Evolutionary conservation across 2,797 vertebrate genomes (phyloP).

Genomic region (Lepilemur septentrionalis): DNA sequence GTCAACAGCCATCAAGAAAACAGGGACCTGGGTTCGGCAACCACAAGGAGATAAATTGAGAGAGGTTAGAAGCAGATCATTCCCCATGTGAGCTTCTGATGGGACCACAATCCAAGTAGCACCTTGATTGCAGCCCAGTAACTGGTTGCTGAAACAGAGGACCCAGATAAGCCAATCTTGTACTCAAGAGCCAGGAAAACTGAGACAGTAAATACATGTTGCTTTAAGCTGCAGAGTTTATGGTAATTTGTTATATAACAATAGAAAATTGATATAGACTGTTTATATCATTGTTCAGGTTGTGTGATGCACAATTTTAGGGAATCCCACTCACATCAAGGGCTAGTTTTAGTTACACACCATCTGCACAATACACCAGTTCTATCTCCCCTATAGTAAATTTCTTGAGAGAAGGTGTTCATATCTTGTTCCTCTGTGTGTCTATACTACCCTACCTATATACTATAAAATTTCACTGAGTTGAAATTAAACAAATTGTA

Average conservation of each 20-base stretch:
- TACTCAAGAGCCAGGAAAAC: neutral
- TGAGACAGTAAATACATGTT: neutral
- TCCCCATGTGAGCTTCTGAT: neutral
- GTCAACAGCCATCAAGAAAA: neutral
- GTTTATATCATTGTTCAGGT: neutral
- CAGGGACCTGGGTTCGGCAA: neutral
- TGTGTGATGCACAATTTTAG: neutral
- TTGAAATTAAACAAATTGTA: neutral
- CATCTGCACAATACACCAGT: neutral
- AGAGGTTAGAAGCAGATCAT: neutral
- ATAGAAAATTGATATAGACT: neutral
- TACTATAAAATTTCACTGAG: neutral
- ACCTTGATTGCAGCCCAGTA: neutral
- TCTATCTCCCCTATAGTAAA: neutral
- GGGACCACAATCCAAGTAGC: rapidly evolving
- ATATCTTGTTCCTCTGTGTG: neutral
- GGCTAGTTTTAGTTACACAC: neutral
- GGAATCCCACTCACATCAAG: neutral
- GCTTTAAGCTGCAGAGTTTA: neutral
- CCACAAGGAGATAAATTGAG: neutral
- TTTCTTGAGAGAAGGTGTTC: neutral
- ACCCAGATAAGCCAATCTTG: neutral
- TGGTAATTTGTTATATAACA: neutral
- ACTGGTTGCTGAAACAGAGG: neutral
- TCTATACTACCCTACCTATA: neutral